Evolutionary conservation across 2,113 vertebrate genomes (phyloP).

Genomic region (Muntiacus reevesi): DNA sequence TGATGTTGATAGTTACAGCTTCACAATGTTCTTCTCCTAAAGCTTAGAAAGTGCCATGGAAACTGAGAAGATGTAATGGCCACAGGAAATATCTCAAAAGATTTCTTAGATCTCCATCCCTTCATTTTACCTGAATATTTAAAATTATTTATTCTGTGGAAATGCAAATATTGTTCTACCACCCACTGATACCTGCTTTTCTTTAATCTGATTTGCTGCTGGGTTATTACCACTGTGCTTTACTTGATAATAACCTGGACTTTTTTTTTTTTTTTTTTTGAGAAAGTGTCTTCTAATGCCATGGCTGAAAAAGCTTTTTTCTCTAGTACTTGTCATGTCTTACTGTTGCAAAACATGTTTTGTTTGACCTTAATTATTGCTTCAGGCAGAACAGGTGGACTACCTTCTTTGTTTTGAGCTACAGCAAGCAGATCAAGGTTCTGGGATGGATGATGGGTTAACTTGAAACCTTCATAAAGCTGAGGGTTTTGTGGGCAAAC

Average conservation of each 20-base stretch:
- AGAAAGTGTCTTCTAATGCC: conserved; percentile 9
- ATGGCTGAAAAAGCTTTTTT: conserved; percentile 36
- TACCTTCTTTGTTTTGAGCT: conserved; percentile 31
- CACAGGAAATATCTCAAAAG: not conserved
- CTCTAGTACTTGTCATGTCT: conserved; percentile 16
- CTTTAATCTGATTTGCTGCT: conserved; percentile 37
- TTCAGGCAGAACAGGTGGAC: conserved; percentile 65
- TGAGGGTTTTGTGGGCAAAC: not conserved
- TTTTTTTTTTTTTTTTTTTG: not conserved
- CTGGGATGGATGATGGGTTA: not conserved
- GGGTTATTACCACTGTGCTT: not conserved
- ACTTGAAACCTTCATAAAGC: conserved; percentile 18
- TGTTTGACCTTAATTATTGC: conserved; percentile 63
- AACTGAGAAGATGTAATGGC: not conserved
- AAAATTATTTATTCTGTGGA: conserved; percentile 40
- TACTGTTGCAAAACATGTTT: conserved; percentile 45
- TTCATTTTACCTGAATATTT: not conserved
- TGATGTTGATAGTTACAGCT: not conserved
- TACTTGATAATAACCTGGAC: conserved; percentile 27
- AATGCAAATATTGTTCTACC: conserved; percentile 51
- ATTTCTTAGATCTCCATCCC: not conserved
- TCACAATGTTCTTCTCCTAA: not conserved
- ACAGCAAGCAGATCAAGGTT: conserved; percentile 32
- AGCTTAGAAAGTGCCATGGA: not conserved
- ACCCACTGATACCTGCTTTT: conserved; percentile 25